Base-by-base conservation (phyloP, 1,140 invertebrate species). In the Hermatobates lingyangjiaoensis region DNA sequence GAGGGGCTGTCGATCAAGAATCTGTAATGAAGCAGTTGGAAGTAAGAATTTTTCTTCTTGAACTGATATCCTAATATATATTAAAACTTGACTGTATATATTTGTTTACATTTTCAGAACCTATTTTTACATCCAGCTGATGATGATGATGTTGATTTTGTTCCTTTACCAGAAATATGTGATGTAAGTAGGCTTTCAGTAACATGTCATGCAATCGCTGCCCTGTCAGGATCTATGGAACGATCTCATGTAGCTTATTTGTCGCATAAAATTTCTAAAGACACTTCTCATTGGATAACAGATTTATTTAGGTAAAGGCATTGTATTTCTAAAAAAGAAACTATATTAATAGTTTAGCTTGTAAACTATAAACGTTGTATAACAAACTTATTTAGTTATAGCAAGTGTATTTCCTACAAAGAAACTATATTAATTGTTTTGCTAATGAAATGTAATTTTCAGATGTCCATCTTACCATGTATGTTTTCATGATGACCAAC, bases 251-350 rank as follows among this genome's bases (percentile, higher is more conserved):
- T 83, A 28, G 76, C 80, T 38, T 74, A 76, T 59, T 64, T 87
- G 27, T 76, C 77, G 23, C 74, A 74, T 45, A 76, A 81, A 57
- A 73, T 87, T 34, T 75, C 77, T 0, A 76, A 76, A 18, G 84
- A 87, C 59, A 80, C 80, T 0, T 80, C 79, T 3, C 70, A 81
- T 57, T 87, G 82, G 83, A 68, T 87, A 28, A 76, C 79, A 50
- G 77, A 84, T 59, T 74, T 87, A 59, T 87, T 87, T 64, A 81
- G 80, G 80, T 81, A 63, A 57, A 12, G 23, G 21, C 7, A 34
- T 34, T 34, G 30, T 34, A 7, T 34, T n/a, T 34, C n/a, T 34
- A 34, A n/a, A n/a, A n/a, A n/a, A n/a, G n/a, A n/a, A n/a, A n/a
- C n/a, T n/a, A n/a, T n/a, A n/a, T n/a, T n/a, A n/a, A n/a, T n/a